Base-by-base conservation (phyloP, 2,113 vertebrate genomes). In the Nannobrachium achirus region DNA sequence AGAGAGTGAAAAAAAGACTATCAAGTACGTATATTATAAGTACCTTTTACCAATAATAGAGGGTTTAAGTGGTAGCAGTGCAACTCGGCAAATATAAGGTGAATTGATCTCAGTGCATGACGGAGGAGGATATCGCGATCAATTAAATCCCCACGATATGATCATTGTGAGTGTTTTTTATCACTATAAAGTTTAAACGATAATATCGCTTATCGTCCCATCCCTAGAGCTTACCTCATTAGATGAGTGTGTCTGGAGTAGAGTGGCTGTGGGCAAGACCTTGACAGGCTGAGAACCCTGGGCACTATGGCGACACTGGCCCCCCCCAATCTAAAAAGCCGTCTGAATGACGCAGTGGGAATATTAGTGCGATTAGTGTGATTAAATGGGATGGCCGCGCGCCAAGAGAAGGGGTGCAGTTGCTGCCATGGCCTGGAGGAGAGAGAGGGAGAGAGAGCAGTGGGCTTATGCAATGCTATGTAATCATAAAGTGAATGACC, bases 351-450 rank as follows among this genome's bases (percentile, higher is more conserved):
- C 57, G 51, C 78, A 51, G 50, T 52, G 69, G 73, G 76, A 84
- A 76, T 72, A 83, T 80, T 82, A 46, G 68, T 66, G 81, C 58
- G 58, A 73, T 83, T 83, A 79, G 60, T 33, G n/a, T 62, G 75
- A 77, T 85, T 83, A 73, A 13, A 72, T 44, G 40, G 41, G 59
- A 50, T 71, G 65, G 73, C 62, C 0, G 0, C 4, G 15, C 63
- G 76, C 75, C 71, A 66, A 33, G 11, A 73, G 64, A 18, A 56
- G 68, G n/a, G 42, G 52, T 66, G 51, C 60, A 50, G 59, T 65
- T 46, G 40, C 63, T 59, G 63, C 61, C 42, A 19, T 38, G 56
- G 70, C 63, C 71, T 51, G 69, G 71, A 66, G 69, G 64, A n/a
- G n/a, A n/a, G n/a, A n/a, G 50, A 33, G 25, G n/a, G 25, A 33